Base-by-base conservation (phyloP, 2,797 vertebrate species). In the Lepilemur septentrionalis region DNA sequence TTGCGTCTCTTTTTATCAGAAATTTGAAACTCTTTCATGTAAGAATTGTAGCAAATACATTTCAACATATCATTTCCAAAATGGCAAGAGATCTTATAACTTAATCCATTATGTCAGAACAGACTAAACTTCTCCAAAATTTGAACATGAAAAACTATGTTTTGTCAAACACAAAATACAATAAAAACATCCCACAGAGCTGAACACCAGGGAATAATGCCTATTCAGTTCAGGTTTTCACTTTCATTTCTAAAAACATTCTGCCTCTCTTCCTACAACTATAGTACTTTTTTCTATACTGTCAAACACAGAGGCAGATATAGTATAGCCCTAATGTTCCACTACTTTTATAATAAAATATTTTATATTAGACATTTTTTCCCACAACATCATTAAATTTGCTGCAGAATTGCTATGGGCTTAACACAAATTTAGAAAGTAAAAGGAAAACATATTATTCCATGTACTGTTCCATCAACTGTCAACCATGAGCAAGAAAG, bases 351-450 rank as follows among this genome's bases (percentile, higher is more conserved):
- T 96, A 97, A 98, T 83, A 98, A 98, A 98, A 90, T 97, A 91
- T 85, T 98, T 97, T 92, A 86, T 97, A 96, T 97, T 92, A 98
- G 94, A 97, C 52, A 97, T 97, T 97, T 96, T 98, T 83, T 15
- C 75, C 91, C 46, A 97, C 83, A 97, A 94, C 92, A 97, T 98
- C 97, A 98, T 98, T 97, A 98, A 98, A 96, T 97, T 93, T 97
- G 89, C 22, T 97, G 43, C n/a, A 93, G 59, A 94, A 89, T 87
- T 98, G 61, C 85, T 96, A 93, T 98, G 97, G 96, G 95, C 95
- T 98, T 97, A 96, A 93, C 95, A 92, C 88, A 96, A 98, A 97
- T 97, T 97, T 96, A 95, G 76, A 98, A 98, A 98, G 78, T n/a
- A 72, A 87, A 97, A 98, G 61, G 13, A 96, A 97, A 97, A 94